These are phyloP conservation scores for Nephila pilipes DNA, from an alignment of 1,140 invertebrate species.

Conservation along the genomic window DNA sequence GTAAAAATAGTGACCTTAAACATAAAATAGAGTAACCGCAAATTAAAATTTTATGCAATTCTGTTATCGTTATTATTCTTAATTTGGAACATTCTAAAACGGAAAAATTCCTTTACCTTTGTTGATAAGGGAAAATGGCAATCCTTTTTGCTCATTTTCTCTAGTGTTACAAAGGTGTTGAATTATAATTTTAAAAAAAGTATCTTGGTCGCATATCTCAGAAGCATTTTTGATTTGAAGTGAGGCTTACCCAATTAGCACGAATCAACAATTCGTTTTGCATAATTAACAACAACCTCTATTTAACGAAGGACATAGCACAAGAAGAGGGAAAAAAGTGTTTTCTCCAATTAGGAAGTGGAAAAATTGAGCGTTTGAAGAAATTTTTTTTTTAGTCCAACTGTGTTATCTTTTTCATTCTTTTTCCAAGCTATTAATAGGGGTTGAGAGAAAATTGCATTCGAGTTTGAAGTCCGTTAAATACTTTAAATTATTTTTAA, in stretches of 20 bases:
- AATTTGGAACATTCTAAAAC: too few relatives aligned
- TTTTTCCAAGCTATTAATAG: background rate
- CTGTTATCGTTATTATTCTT: background rate
- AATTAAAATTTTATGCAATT: background rate
- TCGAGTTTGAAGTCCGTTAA: too few relatives aligned
- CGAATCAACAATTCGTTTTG: slow-evolving; percentile 35
- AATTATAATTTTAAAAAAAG: background rate
- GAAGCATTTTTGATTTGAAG: slow-evolving; percentile 17
- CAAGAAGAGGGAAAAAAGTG: background rate
- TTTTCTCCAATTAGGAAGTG: slow-evolving; percentile 17
- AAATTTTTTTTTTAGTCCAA: background rate
- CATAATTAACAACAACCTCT: slow-evolving; percentile 38
- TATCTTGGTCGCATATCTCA: background rate
- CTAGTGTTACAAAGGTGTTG: background rate
- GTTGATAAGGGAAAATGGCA: background rate
- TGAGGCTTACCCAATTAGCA: slow-evolving; percentile 47
- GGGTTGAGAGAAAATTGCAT: slow-evolving; percentile 12
- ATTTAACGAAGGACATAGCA: background rate
- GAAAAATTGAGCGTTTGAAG: background rate
- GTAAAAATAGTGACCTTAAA: background rate
- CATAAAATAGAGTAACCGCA: background rate
- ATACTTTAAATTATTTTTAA: too few relatives aligned
- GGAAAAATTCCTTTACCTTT: background rate
- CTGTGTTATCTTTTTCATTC: background rate
- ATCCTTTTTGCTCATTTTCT: background rate